phyloP scores from a whole-genome alignment of 2,888 invertebrate species.

The Hemithea aestivaria region DNA sequence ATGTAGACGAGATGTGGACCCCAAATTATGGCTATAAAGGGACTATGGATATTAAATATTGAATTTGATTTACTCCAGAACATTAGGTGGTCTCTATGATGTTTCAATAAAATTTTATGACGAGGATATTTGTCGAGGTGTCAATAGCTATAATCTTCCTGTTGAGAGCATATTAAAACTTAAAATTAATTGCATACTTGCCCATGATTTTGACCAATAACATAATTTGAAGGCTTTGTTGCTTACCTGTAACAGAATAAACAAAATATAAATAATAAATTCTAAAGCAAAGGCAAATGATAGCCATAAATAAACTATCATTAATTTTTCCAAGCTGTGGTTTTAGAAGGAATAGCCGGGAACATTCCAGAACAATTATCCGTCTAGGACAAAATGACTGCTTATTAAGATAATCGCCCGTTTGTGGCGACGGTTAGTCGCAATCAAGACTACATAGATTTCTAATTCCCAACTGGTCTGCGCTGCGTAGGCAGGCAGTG shows the following conservation, averaged over 20 bases:
- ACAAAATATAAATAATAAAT: conserved; percentile 18
- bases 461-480: conserved; percentile 41
- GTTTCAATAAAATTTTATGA: conserved; percentile 15
- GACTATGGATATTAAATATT: conserved; percentile 23
- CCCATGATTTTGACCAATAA: conserved; percentile 23
- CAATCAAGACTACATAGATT: conserved; percentile 47
- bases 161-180: conserved; percentile 2
- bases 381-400: conserved; percentile 56
- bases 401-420: conserved; percentile 63
- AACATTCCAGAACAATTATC: conserved; percentile 45
- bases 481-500: conserved; percentile 15
- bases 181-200: conserved; percentile 31
- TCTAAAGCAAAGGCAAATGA: conserved; percentile 8
- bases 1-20: conserved; percentile 27
- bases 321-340: conserved; percentile 21
- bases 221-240: conserved; percentile 23
- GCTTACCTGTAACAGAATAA: conserved; percentile 52
- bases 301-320: conserved; percentile 16
- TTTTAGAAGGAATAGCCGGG: conserved; percentile 25
- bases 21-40: conserved; percentile 23
- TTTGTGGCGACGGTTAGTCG: conserved; percentile 32
- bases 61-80: conserved; percentile 22
- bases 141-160: conserved; percentile 1
- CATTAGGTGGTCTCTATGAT: conserved; percentile 14
- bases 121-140: conserved; percentile 13